Conservation (phyloP, 2,797 vertebrate species). For the Galaxias olidus region DNA sequence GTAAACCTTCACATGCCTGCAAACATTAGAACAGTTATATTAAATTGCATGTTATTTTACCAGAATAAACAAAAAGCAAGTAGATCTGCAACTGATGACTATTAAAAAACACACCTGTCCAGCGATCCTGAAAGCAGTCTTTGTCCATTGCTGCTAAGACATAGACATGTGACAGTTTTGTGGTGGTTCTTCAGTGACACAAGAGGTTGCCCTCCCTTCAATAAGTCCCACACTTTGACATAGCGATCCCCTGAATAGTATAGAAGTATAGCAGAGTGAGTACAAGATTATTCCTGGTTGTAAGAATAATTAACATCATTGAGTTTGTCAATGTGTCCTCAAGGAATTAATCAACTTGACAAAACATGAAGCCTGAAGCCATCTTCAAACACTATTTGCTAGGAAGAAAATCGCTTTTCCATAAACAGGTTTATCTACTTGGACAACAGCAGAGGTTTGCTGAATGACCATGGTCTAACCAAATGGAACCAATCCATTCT, state of each 20-base stretch:
- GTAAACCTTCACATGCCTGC: constrained; percentile 95
- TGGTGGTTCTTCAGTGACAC: constrained; percentile 96
- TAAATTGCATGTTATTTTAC: too few relatives aligned
- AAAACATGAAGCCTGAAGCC: too few relatives aligned
- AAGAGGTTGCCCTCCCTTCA: constrained; percentile 91
- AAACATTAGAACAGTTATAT: constrained; percentile 35
- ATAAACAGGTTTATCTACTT: neutral
- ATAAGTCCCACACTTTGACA: constrained; percentile 95
- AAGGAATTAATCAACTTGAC: too few relatives aligned
- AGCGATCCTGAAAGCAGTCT: constrained; percentile 91
- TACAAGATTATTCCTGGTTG: too few relatives aligned
- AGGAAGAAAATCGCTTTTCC: too few relatives aligned
- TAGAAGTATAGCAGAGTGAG: neutral
- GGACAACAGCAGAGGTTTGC: neutral
- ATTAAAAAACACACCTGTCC: constrained; percentile 83
- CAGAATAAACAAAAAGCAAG: neutral
- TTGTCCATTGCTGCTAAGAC: constrained; percentile 87
- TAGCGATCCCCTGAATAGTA: constrained; percentile 84
- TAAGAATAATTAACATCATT: too few relatives aligned
- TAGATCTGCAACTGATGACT: neutral
- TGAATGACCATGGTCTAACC: too few relatives aligned
- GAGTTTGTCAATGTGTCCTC: too few relatives aligned
- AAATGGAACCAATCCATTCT: too few relatives aligned
- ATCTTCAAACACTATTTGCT: too few relatives aligned
- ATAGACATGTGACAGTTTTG: constrained; percentile 93